Base-by-base conservation (phyloP, 2,797 vertebrate species). In the Eulemur albifrons region DNA sequence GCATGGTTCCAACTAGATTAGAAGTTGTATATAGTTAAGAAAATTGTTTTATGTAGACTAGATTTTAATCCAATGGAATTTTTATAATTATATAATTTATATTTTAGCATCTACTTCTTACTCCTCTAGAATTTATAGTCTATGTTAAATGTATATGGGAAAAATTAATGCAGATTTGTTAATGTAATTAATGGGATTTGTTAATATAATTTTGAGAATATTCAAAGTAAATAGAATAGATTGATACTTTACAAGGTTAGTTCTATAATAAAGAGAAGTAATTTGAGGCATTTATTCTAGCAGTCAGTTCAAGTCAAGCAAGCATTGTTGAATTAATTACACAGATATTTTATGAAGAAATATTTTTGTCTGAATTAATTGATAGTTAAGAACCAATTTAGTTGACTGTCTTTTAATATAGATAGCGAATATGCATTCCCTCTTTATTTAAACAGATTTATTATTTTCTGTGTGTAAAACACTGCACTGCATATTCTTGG, bases 161-260 rank as follows among this genome's bases (percentile, higher is more conserved):
- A 76, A 80, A 95, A 40, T 15, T 87, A 77, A 86, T 88, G 43
- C 2, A 94, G 77, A 87, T 67, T 90, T 52, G 17, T 52, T 52
- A 52, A 52, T 52, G 1, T 52, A 52, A 52, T 52, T 7, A 52
- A 20, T 85, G 30, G 43, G 10, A 79, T 90, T 90, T 93, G 25
- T 80, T 86, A 67, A 75, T 84, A 8, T 90, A 30, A 65, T 93
- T 87, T 88, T 81, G 21, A 96, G 52, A 93, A 91, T 91, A 77
- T 87, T 80, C 45, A 61, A 50, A 93, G 50, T 69, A 59, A 59
- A 63, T 54, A 95, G 32, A 87, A 61, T 73, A 87, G 18, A 57
- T 79, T 84, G 11, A 80, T 75, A 50, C 30, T 86, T 92, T 67
- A 67, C 65, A 85, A 86, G 35, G 10, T 84, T 45, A 89, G 18